A percentile compares a stretch with the other conserved stretches of the same genome.
Conservation (phyloP, 2,888 invertebrate genomes). For the Coremacera marginata region DNA sequence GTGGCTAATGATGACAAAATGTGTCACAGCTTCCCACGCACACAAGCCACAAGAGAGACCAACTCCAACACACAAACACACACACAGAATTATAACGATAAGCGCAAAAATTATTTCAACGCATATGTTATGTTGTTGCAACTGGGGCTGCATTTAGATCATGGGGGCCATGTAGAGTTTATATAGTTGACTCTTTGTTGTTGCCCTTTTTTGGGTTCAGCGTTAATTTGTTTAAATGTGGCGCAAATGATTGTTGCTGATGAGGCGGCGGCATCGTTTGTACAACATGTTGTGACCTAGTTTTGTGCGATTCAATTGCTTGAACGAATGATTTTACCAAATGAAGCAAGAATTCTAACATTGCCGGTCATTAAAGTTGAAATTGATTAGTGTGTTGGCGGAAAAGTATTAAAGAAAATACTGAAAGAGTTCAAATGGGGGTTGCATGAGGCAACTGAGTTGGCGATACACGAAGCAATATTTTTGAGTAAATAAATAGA, state of each 20-base stretch:
- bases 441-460: too few relatives aligned
- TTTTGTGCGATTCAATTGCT: conserved; percentile 31
- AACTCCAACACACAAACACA: neutral
- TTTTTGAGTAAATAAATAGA: too few relatives aligned
- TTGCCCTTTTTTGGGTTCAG: conserved; percentile 30
- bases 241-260: conserved; percentile 30
- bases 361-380: conserved; percentile 16
- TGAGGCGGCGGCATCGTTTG: conserved; percentile 36
- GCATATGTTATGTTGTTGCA: neutral
- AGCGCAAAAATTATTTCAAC: conserved; percentile 15
- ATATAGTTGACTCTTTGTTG: neutral
- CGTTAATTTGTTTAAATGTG: conserved; percentile 35
- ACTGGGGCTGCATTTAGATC: neutral
- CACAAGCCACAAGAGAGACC: neutral
- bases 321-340: conserved; percentile 4
- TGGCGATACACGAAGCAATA: too few relatives aligned
- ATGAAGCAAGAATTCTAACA: neutral
- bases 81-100: neutral
- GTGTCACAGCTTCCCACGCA: conserved; percentile 55
- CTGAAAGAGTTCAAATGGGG: too few relatives aligned
- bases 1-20: conserved; percentile 64
- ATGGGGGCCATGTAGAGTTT: neutral
- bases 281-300: conserved; percentile 49
- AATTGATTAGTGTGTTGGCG: conserved; percentile 17
- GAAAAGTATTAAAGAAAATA: neutral